These are phyloP conservation scores for Harpagifer antarcticus DNA, from an alignment of 2,797 vertebrate genomes.

Conservation along the genomic window DNA sequence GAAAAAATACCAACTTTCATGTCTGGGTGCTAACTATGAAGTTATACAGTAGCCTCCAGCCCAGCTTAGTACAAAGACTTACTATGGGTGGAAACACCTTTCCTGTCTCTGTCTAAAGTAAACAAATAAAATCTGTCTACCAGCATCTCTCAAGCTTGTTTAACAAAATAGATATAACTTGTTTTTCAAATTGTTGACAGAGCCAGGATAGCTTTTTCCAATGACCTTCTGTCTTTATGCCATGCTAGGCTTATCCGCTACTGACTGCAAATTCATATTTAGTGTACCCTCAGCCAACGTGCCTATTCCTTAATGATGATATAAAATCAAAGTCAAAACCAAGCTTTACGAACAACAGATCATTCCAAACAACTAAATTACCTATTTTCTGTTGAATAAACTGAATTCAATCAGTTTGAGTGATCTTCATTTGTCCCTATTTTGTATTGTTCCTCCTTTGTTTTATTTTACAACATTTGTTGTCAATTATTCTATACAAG, in stretches of 20 bases:
- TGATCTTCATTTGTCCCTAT: slow-evolving; percentile 58
- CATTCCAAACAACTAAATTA: slow-evolving; percentile 29
- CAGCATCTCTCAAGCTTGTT: neutral
- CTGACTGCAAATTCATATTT: slow-evolving; percentile 3
- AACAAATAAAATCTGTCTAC: neutral
- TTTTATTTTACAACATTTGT: slow-evolving; percentile 71
- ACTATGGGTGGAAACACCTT: neutral
- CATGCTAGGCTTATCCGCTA: neutral
- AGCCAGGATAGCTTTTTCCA: neutral
- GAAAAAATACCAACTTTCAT: neutral
- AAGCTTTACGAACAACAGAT: neutral
- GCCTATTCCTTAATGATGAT: slow-evolving; percentile 3
- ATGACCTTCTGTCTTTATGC: too few species aligned
- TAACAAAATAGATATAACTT: neutral
- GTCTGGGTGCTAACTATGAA: neutral
- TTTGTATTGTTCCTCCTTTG: slow-evolving; percentile 54
- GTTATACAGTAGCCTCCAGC: neutral
- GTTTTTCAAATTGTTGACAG: neutral
- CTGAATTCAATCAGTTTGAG: slow-evolving; percentile 71
- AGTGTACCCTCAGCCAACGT: neutral
- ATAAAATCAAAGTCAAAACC: slow-evolving; percentile 24
- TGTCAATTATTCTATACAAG: slow-evolving; percentile 80
- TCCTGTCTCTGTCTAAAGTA: neutral
- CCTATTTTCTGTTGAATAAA: slow-evolving; percentile 47
- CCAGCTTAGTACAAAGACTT: neutral